These are phyloP conservation scores for Ichneumon xanthorius DNA, from an alignment of 2,888 invertebrate genomes.

Conservation along the genomic window DNA sequence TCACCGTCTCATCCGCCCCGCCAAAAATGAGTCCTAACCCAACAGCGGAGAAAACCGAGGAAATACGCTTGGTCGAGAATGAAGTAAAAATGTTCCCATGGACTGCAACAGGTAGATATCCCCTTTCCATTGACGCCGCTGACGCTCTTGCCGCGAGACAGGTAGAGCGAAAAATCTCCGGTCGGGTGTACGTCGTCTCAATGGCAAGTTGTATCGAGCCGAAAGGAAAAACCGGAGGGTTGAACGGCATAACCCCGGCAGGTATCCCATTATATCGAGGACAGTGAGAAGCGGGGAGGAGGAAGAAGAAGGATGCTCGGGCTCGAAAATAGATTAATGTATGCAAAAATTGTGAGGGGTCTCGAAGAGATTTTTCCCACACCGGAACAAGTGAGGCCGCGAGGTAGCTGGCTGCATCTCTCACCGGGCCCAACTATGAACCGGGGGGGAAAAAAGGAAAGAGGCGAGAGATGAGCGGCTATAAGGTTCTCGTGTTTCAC, in stretches of 20 bases:
- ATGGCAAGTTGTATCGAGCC: conserved; percentile 68
- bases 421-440: conserved; percentile 17
- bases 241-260: conserved; percentile 39
- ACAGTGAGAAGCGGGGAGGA: conserved; percentile 44
- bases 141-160: conserved; percentile 71
- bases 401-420: conserved; percentile 57
- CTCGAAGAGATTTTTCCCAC: conserved; percentile 79
- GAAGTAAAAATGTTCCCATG: conserved; percentile 80
- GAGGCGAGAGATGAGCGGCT: conserved; percentile 61
- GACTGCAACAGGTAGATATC: conserved; percentile 83
- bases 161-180: conserved; percentile 77
- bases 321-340: conserved; percentile 82
- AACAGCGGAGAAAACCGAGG: conserved; percentile 25
- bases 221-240: conserved; percentile 71
- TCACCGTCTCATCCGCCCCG: background rate
- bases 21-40: conserved; percentile 27
- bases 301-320: conserved; percentile 51
- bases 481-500: conserved; percentile 80
- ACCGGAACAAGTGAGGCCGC: conserved; percentile 81
- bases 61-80: conserved; percentile 35
- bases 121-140: conserved; percentile 80
- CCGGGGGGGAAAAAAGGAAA: conserved; percentile 29
- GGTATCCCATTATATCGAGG: conserved; percentile 50
- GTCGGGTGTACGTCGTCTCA: conserved; percentile 70
- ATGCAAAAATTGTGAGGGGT: conserved; percentile 81